Evolutionary conservation across 92 coral and sea anemone species (phyloP).

Genomic region (Epizoanthus illoricatus): DNA sequence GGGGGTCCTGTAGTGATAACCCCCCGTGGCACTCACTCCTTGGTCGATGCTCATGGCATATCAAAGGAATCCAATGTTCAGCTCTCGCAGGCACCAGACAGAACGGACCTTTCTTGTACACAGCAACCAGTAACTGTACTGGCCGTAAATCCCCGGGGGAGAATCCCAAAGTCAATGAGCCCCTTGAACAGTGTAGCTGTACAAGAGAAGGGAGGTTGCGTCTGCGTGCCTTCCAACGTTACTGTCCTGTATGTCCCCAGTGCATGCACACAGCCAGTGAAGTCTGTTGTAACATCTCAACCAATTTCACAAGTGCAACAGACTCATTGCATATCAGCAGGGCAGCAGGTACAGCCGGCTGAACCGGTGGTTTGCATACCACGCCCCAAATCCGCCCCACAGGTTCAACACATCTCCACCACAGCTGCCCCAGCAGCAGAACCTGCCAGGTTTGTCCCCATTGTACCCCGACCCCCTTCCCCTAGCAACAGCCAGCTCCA

Average conservation of each 20-base stretch:
- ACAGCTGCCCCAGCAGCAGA: background rate
- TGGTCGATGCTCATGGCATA: background rate
- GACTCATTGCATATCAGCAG: background rate
- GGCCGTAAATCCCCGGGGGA: background rate
- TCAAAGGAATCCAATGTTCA: too few species aligned
- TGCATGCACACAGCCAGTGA: background rate
- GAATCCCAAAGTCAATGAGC: background rate
- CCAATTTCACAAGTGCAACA: background rate
- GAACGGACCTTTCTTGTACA: background rate
- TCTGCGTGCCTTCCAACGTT: background rate
- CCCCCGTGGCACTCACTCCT: background rate
- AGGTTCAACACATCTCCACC: slow-evolving; percentile 21
- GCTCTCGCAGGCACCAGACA: background rate
- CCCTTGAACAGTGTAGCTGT: background rate
- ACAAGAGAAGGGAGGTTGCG: background rate
- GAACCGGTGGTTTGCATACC: background rate
- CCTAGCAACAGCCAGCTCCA: background rate
- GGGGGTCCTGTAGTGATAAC: background rate
- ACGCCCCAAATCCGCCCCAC: background rate
- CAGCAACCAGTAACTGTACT: background rate
- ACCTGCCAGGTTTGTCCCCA: background rate
- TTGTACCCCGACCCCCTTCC: background rate
- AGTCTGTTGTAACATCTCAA: background rate
- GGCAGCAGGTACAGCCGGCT: background rate
- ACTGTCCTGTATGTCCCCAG: background rate